A percentile compares a stretch with the other conserved stretches of the same genome.
These are phyloP conservation scores for Pristionchus fissidentatus DNA, from an alignment of 2,888 invertebrate species.

Conservation along the genomic window DNA sequence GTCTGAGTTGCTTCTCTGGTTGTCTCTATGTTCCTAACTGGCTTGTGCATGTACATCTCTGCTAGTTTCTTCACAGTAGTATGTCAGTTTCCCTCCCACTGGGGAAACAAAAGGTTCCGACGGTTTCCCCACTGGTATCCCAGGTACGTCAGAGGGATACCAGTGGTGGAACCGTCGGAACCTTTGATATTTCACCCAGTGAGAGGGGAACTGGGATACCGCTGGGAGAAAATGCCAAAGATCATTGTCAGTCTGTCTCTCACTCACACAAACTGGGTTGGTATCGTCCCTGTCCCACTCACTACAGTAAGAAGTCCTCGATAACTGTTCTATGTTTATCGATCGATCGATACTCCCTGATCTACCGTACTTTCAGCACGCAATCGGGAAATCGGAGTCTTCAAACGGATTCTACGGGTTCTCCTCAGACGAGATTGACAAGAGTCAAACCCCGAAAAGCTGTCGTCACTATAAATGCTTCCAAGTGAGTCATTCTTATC, in stretches of 20 bases:
- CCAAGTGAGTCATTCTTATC: neutral
- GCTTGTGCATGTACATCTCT: conserved; percentile 16
- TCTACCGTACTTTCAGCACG: neutral
- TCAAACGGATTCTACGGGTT: conserved; percentile 56
- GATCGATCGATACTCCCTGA: neutral
- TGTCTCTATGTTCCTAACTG: neutral
- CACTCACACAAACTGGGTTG: too few relatives aligned
- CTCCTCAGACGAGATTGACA: conserved; percentile 55
- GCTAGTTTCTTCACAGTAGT: neutral
- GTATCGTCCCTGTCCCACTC: too few relatives aligned
- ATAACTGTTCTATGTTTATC: too few relatives aligned
- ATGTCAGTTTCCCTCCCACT: neutral
- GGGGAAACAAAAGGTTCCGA: neutral
- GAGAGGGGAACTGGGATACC: too few relatives aligned
- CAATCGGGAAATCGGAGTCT: conserved; percentile 50
- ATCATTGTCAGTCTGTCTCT: too few relatives aligned
- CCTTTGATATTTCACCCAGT: too few relatives aligned
- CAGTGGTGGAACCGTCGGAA: too few relatives aligned
- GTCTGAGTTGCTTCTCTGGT: neutral
- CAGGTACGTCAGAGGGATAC: too few relatives aligned
- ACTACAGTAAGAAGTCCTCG: too few relatives aligned
- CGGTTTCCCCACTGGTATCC: too few relatives aligned
- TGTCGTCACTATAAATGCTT: conserved; percentile 60
- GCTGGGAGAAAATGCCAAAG: too few relatives aligned
- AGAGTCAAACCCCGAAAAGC: conserved; percentile 58